Conservation (phyloP, 1,140 invertebrate genomes). For the Drosophila ficusphila region DNA sequence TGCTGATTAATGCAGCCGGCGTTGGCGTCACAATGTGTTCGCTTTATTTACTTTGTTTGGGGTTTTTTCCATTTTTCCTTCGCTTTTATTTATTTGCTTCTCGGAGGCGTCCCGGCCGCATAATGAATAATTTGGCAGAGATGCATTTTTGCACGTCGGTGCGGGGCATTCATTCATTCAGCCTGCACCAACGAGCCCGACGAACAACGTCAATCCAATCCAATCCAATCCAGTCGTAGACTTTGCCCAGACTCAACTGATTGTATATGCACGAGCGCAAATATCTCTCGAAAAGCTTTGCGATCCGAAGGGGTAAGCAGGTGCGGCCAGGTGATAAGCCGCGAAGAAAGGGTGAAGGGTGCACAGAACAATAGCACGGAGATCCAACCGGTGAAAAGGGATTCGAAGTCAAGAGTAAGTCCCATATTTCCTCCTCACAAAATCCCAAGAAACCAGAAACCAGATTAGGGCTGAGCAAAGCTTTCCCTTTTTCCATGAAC, state of each 20-base stretch:
- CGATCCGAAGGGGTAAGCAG: background rate
- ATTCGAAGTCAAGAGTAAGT: background rate
- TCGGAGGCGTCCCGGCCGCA: conserved; percentile 4
- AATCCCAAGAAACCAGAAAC: conserved; percentile 19
- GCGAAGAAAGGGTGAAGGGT: background rate
- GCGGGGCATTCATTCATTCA: no score
- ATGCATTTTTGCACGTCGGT: conserved; percentile 71
- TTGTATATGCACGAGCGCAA: conserved; percentile 7
- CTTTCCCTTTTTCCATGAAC: background rate
- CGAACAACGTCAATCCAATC: conserved; percentile 19
- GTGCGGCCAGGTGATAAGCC: conserved; percentile 5
- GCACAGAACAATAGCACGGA: background rate
- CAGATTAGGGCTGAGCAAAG: background rate
- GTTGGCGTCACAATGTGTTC: conserved; percentile 47
- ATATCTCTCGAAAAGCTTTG: background rate
- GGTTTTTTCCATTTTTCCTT: conserved; percentile 2
- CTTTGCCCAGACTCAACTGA: conserved; percentile 42
- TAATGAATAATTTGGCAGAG: conserved; percentile 72
- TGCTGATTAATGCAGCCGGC: conserved; percentile 58
- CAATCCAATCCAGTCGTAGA: conserved; percentile 15
- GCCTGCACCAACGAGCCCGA: conserved; percentile 6
- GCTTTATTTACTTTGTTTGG: conserved; percentile 20
- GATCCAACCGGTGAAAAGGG: conserved; percentile 4
- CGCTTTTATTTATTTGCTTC: background rate
- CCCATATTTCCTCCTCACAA: conserved; percentile 8